These are phyloP conservation scores for Garra rufa DNA, from an alignment of 2,113 vertebrate genomes.

Conservation along the genomic window DNA sequence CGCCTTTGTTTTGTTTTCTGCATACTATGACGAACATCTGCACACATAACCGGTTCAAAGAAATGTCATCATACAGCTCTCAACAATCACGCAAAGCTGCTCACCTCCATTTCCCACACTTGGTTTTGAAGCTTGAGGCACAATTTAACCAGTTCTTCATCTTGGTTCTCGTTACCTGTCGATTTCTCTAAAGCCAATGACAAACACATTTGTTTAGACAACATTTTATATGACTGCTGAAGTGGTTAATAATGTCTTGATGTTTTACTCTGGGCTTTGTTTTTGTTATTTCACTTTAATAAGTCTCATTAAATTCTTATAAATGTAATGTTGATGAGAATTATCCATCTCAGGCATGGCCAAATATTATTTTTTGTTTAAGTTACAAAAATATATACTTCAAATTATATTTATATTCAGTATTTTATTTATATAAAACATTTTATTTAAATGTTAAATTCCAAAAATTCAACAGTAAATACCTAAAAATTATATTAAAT, in stretches of 20 bases:
- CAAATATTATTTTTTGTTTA: too few species aligned
- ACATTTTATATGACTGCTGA: background rate
- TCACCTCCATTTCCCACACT: constrained; percentile 92
- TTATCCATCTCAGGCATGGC: background rate
- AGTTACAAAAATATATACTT: too few species aligned
- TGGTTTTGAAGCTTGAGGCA: constrained; percentile 82
- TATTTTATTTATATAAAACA: too few species aligned
- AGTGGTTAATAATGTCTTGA: background rate
- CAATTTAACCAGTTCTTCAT: constrained; percentile 66
- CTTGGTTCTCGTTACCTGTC: background rate
- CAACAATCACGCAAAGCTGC: constrained; percentile 28
- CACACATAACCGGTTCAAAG: background rate
- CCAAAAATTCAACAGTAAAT: too few species aligned
- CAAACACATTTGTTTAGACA: background rate
- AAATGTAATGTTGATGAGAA: background rate
- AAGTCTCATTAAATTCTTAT: background rate
- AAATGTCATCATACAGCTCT: background rate
- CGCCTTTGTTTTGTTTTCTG: constrained; percentile 1
- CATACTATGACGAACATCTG: background rate
- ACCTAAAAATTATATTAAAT: too few species aligned
- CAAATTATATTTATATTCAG: too few species aligned
- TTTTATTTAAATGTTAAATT: too few species aligned
- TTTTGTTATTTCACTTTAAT: background rate
- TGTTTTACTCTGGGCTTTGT: background rate
- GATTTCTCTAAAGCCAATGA: constrained; percentile 52